A percentile compares a stretch with the other conserved stretches of the same genome.
phyloP scores from a whole-genome alignment of 2,113 vertebrate genomes.

The Dipodomys spectabilis region DNA sequence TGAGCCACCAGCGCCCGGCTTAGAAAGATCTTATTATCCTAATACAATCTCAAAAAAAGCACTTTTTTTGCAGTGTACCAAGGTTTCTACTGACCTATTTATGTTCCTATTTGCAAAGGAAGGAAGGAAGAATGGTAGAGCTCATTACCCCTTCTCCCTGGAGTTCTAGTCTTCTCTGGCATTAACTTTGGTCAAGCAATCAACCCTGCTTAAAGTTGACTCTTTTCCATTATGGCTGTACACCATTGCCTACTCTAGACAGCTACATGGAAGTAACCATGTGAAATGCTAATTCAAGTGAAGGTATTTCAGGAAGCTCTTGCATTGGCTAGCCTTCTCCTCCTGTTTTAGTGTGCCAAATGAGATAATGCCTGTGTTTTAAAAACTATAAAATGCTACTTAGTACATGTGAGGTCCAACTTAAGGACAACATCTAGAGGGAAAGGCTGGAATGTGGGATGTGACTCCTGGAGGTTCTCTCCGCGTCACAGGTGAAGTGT shows the following conservation, averaged over 20 bases:
- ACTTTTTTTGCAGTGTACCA: neutral
- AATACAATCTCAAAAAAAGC: neutral
- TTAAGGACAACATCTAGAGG: conserved; percentile 23
- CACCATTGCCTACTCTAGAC: neutral
- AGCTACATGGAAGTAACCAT: neutral
- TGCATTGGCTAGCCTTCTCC: neutral
- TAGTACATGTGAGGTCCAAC: neutral
- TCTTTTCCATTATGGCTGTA: neutral
- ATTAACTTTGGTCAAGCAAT: neutral
- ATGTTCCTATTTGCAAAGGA: neutral
- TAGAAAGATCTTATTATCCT: neutral
- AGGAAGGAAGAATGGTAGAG: neutral
- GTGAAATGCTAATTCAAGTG: neutral
- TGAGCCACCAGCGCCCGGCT: too few species aligned
- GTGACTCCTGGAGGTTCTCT: neutral
- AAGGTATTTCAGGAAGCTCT: neutral
- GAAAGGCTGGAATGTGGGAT: neutral
- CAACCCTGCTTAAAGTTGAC: neutral
- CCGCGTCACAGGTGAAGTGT: neutral
- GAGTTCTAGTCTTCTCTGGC: neutral
- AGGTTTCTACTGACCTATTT: neutral
- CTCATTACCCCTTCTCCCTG: too few species aligned
- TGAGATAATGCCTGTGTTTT: neutral
- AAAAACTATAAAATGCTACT: conserved; percentile 20
- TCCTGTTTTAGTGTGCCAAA: neutral